Percentiles rank a stretch among this genome's conserved stretches.
Evolutionary conservation across 2,888 invertebrate genomes (phyloP).

Genomic region (Hyppa rectilinea): DNA sequence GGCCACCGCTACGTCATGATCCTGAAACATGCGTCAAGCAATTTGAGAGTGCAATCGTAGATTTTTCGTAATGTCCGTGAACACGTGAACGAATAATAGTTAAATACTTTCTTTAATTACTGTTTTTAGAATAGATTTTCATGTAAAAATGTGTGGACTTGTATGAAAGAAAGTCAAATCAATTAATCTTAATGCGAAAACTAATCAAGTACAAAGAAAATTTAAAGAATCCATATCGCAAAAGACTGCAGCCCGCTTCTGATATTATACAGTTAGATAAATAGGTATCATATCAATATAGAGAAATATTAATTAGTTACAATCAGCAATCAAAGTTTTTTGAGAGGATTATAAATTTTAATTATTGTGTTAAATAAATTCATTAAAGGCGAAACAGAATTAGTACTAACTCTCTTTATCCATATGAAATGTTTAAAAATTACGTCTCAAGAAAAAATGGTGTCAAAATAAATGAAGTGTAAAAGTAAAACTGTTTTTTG

Average conservation of each 20-base stretch:
- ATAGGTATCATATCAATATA: no score
- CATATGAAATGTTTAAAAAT: neutral
- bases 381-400: neutral
- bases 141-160: neutral
- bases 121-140: neutral
- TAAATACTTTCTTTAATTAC: neutral
- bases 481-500: neutral
- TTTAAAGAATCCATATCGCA: neutral
- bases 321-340: neutral
- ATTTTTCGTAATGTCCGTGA: conserved; percentile 20
- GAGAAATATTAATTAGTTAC: neutral
- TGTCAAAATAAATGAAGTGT: neutral
- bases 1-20: conserved; percentile 34
- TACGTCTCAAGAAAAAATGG: neutral
- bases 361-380: neutral
- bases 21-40: conserved; percentile 26
- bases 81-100: neutral
- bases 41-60: conserved; percentile 3
- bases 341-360: neutral
- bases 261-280: neutral
- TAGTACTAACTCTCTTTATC: neutral
- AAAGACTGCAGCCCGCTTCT: neutral
- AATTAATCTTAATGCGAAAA: neutral
- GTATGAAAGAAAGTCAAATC: neutral
- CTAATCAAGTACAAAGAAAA: neutral